Base-by-base conservation (phyloP, 2,797 vertebrate species). In the Lepus townsendii region DNA sequence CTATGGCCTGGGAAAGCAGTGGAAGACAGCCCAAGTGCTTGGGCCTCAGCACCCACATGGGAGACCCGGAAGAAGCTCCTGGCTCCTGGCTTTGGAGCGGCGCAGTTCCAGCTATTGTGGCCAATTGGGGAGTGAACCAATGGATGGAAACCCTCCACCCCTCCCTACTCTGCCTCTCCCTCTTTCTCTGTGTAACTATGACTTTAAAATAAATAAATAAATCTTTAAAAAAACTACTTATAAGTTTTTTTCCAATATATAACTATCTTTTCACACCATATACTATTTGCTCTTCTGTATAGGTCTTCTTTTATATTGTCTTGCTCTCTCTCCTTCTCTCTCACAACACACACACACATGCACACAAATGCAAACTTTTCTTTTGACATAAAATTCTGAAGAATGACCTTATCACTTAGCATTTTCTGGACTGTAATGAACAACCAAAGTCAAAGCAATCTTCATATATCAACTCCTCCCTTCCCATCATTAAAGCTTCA, bases 401-500 rank as follows among this genome's bases (percentile, higher is more conserved):
- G 35, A 72, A 38, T 1, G 16, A 14, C 0, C 52, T 63, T 5
- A 26, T n/a, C 27, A n/a, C 47, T 50, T 32, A 83, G 0, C 9
- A 4, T 47, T 66, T 96, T 77, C 60, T 27, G 4, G 86, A 89
- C 66, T 9, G 63, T 1, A 89, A 10, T 9, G 24, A 85, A 65
- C 26, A 78, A 72, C 0, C 27, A 1, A 93, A 85, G 32, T 75
- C 80, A 95, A 95, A 5, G 54, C 11, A 47, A 47, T 93, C 62
- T 52, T 19, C 82, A 79, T 30, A 30, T 76, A 17, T 57, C 72
- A 92, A 2, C 2, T 62, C 62, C 11, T 88, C 86, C 75, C 8
- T 89, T 95, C 13, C 20, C 50, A 83, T 90, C 66, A 90, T 78
- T 87, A 95, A 76, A 7, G 50, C 10, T 20, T 92, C 50, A 93